A percentile compares a stretch with the other conserved stretches of the same genome.
These are phyloP conservation scores for Penaeus vannamei DNA, from an alignment of 1,140 invertebrate species.

Conservation along the genomic window DNA sequence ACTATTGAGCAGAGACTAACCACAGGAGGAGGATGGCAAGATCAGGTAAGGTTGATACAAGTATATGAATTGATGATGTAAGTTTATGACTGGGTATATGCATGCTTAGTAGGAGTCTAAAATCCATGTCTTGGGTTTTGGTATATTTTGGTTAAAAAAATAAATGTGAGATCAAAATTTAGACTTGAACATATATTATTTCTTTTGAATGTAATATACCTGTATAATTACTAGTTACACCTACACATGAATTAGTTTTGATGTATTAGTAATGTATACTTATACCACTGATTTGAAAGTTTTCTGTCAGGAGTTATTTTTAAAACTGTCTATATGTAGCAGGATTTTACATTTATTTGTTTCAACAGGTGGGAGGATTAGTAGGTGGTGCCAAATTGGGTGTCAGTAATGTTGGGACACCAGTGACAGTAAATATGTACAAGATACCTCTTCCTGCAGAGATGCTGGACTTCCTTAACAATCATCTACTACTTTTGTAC, in stretches of 20 bases:
- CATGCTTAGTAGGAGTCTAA: neutral
- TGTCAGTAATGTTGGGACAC: constrained; percentile 57
- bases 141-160: no score
- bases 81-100: neutral
- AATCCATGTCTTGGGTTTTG: neutral
- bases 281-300: neutral
- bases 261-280: no score
- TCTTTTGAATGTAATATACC: no score
- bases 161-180: no score
- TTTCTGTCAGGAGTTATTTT: neutral
- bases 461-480: constrained; percentile 71
- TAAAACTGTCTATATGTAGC: neutral
- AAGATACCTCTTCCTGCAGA: constrained; percentile 68
- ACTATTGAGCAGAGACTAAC: constrained; percentile 76
- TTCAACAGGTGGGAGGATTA: constrained; percentile 63
- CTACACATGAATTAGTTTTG: no score
- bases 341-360: neutral
- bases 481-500: constrained; percentile 74
- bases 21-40: constrained; percentile 77
- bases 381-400: constrained; percentile 64
- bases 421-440: constrained; percentile 55
- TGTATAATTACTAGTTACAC: no score
- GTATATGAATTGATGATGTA: constrained; percentile 61
- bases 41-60: constrained; percentile 73
- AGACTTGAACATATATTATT: no score